Base-by-base conservation (phyloP, 2,888 invertebrate species). In the Xestoiulus laeticollis region DNA sequence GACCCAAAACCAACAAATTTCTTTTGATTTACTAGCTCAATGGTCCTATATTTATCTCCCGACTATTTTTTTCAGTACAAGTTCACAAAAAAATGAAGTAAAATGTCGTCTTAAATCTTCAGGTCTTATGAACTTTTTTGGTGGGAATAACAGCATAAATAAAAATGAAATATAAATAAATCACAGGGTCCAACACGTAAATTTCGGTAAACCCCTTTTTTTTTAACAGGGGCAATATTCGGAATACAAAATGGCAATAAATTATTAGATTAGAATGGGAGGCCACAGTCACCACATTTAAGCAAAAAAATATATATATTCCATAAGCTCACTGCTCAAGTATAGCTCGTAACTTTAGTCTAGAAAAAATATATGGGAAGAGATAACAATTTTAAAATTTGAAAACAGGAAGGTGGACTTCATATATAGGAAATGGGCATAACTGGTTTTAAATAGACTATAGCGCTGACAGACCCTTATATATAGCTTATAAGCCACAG, bases 131-230 rank as follows among this genome's bases (percentile, higher is more conserved):
- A 30, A 48, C 26, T 30, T 78, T 78, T 78, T 78, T 14, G 8
- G 26, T 1, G 68, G 78, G 30, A 26, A 78, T 22, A 78, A 78
- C 26, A 38, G 78, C 14, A 78, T 30, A 78, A 78, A 78, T 78
- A 78, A 30, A 78, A 78, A 30, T 30, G 78, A 78, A 78, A 78
- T 78, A 78, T 30, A 78, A 30, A 78, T 78, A 78, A 78, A 78
- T 78, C 78, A 30, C 14, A 78, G 1, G 30, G 78, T 30, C 26
- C 26, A 78, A 78, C 78, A 30, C 78, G 30, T 78, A 78, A 78
- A 30, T 78, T 78, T 78, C 78, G 78, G 5, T 78, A 78, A 30
- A 78, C 14, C 30, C 26, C 14, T 59, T 38, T 38, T 59, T n/a
- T 78, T 78, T 68, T 8, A 78, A 78, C 78, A 78, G 1, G 30